Conservation (phyloP, 2,113 vertebrate genomes). For the Argyrosomus japonicus region DNA sequence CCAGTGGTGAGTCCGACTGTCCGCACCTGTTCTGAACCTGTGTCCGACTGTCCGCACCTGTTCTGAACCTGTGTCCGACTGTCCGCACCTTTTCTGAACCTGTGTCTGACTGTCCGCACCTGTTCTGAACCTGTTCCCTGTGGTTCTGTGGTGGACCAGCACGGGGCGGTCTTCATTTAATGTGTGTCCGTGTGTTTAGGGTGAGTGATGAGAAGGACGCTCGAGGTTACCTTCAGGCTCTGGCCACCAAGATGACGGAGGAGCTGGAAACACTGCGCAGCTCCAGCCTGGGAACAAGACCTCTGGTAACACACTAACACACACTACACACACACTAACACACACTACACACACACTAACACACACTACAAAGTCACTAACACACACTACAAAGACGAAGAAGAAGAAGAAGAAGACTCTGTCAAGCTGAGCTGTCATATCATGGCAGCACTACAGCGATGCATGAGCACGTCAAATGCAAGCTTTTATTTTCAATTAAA, state of each 20-base stretch:
- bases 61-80: too few relatives aligned
- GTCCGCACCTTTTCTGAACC: too few relatives aligned
- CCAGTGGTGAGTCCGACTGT: conserved; percentile 89
- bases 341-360: conserved; percentile 30
- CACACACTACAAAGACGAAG: not conserved
- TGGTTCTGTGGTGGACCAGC: not conserved
- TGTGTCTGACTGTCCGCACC: too few relatives aligned
- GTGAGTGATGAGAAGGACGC: conserved; percentile 99
- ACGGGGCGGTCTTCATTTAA: not conserved
- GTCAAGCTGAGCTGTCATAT: too few relatives aligned
- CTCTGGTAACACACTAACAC: conserved; percentile 91
- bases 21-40: not conserved
- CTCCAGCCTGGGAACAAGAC: conserved; percentile 91
- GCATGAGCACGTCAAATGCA: too few relatives aligned
- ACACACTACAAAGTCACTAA: too few relatives aligned
- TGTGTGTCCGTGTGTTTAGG: conserved; percentile 77
- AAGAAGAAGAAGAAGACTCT: too few relatives aligned
- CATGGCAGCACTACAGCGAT: too few relatives aligned
- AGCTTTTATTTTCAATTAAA: too few relatives aligned
- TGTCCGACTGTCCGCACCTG: too few relatives aligned
- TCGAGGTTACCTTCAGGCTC: conserved; percentile 95
- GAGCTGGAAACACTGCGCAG: conserved; percentile 93
- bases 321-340: not conserved
- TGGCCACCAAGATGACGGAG: conserved; percentile 98
- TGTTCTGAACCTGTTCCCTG: too few relatives aligned